phyloP scores from a whole-genome alignment of 2,797 vertebrate genomes.

The Rhinichthys osculus region DNA sequence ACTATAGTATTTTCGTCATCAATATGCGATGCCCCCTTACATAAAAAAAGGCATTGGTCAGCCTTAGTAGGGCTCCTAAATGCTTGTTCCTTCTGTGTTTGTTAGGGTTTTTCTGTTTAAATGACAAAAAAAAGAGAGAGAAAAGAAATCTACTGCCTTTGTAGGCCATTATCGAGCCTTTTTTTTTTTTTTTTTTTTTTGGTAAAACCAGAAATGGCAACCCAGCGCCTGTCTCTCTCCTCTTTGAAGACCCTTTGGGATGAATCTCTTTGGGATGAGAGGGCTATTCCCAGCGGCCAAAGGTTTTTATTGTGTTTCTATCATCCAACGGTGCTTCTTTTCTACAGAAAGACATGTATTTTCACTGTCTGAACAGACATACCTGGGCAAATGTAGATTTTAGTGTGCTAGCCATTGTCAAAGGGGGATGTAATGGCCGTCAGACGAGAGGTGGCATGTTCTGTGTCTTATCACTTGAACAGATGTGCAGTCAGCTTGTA shows the following conservation, averaged over 20 bases:
- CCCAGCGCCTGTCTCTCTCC: constrained; percentile 52
- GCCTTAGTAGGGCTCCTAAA: constrained; percentile 69
- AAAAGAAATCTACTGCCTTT: constrained; percentile 63
- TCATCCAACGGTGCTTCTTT: constrained; percentile 71
- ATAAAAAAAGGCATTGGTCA: constrained; percentile 61
- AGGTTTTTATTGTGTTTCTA: constrained; percentile 64
- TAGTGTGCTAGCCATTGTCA: constrained; percentile 49
- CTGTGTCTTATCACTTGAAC: constrained; percentile 39
- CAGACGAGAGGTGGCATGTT: constrained; percentile 54
- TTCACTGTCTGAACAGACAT: constrained; percentile 60
- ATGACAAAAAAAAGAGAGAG: constrained; percentile 46
- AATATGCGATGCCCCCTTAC: constrained; percentile 60
- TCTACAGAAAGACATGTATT: constrained; percentile 65
- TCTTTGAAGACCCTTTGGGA: constrained; percentile 57
- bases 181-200: constrained; percentile 46
- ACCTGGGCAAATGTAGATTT: constrained; percentile 59
- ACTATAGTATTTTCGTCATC: constrained; percentile 74
- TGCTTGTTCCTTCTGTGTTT: constrained; percentile 65
- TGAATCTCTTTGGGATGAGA: constrained; percentile 52
- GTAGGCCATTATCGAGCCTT: constrained; percentile 66
- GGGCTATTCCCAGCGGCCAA: constrained; percentile 59
- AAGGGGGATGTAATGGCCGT: constrained; percentile 49
- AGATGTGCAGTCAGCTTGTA: constrained; percentile 35
- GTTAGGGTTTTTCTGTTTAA: constrained; percentile 41
- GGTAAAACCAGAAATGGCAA: constrained; percentile 58